Conservation (phyloP, 2,113 vertebrate species). For the Sebastes schlegelii region DNA sequence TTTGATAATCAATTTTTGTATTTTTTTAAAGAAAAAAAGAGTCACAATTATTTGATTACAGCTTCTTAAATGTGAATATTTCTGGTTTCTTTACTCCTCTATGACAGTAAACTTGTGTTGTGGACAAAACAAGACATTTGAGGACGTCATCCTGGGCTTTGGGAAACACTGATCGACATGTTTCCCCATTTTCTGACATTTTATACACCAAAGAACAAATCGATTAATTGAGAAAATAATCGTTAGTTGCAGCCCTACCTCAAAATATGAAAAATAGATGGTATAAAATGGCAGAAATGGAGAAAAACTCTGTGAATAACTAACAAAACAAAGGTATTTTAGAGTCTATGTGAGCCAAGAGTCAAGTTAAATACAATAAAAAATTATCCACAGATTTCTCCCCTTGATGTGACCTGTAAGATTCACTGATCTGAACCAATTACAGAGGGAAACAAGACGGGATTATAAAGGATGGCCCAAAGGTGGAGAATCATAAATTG, state of each 20-base stretch:
- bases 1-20: too few species aligned
- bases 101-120: too few species aligned
- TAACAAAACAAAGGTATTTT: not conserved
- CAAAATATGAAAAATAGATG: not conserved
- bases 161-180: too few species aligned
- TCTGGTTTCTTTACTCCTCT: too few species aligned
- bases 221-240: too few species aligned
- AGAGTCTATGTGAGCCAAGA: not conserved
- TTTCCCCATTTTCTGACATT: too few species aligned
- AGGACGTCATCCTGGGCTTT: too few species aligned
- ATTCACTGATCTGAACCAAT: conserved; percentile 49
- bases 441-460: conserved; percentile 39
- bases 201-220: too few species aligned
- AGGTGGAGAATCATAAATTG: conserved; percentile 55
- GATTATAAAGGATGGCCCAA: conserved; percentile 39
- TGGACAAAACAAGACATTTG: too few species aligned
- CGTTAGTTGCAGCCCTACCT: not conserved
- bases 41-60: too few species aligned
- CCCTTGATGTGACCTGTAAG: conserved; percentile 22
- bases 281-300: not conserved
- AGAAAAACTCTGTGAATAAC: not conserved
- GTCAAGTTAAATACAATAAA: not conserved
- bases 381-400: conserved; percentile 25
- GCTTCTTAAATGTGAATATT: too few species aligned
- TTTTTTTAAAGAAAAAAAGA: too few species aligned